phyloP scores from a whole-genome alignment of 2,888 invertebrate genomes.

The Drosophila mimica region DNA sequence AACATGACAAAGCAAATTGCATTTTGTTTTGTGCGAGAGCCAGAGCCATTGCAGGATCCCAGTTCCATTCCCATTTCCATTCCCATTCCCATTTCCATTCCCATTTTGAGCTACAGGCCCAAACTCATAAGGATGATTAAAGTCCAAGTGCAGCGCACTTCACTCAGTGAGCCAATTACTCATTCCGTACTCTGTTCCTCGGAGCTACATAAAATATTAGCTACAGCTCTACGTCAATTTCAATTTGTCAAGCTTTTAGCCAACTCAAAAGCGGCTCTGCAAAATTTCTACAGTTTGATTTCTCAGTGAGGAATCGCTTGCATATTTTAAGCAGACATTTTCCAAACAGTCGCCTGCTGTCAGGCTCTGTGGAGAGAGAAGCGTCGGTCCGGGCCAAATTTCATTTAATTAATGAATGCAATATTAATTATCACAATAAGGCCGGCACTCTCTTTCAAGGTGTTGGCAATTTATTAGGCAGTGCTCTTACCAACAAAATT shows the following conservation, averaged over 20 bases:
- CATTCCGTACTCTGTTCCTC: conserved; percentile 7
- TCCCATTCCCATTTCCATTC: not conserved
- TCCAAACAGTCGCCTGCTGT: not conserved
- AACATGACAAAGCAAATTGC: conserved; percentile 74
- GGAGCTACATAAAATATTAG: conserved; percentile 57
- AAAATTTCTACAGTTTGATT: conserved; percentile 29
- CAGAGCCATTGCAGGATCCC: not conserved
- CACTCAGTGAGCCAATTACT: conserved; percentile 48
- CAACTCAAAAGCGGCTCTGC: conserved; percentile 31
- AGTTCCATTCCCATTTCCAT: not conserved
- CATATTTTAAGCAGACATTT: conserved; percentile 44
- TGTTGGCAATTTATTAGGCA: too few species aligned
- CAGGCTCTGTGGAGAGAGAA: not conserved
- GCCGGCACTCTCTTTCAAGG: not conserved
- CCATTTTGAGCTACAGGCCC: conserved; percentile 1
- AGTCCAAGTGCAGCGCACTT: conserved; percentile 53
- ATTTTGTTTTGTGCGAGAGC: conserved; percentile 26
- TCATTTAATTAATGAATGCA: conserved; percentile 62
- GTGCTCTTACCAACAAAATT: conserved; percentile 14
- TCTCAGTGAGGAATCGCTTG: conserved; percentile 24
- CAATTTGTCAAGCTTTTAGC: conserved; percentile 66
- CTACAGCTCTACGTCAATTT: conserved; percentile 43
- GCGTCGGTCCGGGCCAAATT: conserved; percentile 16
- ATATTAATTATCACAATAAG: conserved; percentile 58
- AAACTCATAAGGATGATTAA: conserved; percentile 68